A percentile compares a stretch with the other conserved stretches of the same genome.
Conservation (phyloP, 2,113 vertebrate species). For the Propithecus coquereli region DNA sequence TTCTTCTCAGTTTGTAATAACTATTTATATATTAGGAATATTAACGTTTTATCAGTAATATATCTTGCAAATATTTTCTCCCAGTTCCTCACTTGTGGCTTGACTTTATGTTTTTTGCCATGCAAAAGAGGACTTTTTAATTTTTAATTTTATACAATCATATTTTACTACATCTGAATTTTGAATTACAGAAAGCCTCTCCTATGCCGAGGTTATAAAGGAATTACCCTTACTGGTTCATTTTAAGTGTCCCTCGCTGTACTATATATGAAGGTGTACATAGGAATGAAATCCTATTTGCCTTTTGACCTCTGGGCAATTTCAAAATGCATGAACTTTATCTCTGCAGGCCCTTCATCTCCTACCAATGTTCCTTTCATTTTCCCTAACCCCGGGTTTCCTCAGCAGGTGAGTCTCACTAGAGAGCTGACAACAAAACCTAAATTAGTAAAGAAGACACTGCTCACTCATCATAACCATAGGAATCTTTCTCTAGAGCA, state of each 20-base stretch:
- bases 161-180: background rate
- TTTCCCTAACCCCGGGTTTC: background rate
- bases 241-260: background rate
- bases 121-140: background rate
- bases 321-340: background rate
- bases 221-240: background rate
- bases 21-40: background rate
- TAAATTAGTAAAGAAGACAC: background rate
- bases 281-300: background rate
- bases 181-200: background rate
- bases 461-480: background rate
- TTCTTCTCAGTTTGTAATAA: background rate
- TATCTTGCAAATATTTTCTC: background rate
- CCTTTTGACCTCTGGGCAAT: background rate
- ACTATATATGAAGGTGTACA: background rate
- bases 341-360: background rate
- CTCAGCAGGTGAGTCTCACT: background rate
- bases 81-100: background rate
- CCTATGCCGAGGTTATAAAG: background rate
- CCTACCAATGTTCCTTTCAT: background rate
- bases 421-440: background rate
- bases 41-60: background rate
- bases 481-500: background rate
- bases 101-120: background rate
- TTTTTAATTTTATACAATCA: background rate